phyloP scores from a whole-genome alignment of 2,888 invertebrate species.

The Nysson spinosus region DNA sequence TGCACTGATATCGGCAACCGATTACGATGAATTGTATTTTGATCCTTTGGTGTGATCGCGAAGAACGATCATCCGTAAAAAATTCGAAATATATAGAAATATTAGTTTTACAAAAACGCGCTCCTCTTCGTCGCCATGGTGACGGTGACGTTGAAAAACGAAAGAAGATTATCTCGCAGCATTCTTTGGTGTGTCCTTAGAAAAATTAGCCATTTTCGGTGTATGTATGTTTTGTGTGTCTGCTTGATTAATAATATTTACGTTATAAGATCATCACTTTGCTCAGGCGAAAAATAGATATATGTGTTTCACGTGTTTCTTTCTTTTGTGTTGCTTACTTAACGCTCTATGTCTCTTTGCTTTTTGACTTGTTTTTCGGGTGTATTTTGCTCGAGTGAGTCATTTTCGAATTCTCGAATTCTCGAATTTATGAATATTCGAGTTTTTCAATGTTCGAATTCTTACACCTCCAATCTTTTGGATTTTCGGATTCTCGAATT shows the following conservation, averaged over 20 bases:
- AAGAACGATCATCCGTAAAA: background rate
- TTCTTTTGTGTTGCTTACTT: slow-evolving; percentile 10
- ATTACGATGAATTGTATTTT: slow-evolving; percentile 43
- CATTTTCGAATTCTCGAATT: too few relatives aligned
- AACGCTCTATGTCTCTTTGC: slow-evolving; percentile 16
- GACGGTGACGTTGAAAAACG: slow-evolving; percentile 20
- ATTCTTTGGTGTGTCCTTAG: slow-evolving; percentile 41
- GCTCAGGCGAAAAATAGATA: slow-evolving; percentile 68
- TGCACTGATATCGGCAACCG: slow-evolving; percentile 27
- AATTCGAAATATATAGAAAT: slow-evolving; percentile 44
- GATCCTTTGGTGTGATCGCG: slow-evolving; percentile 31
- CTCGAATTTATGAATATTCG: too few relatives aligned
- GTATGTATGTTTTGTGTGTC: slow-evolving; percentile 26
- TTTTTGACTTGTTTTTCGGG: background rate
- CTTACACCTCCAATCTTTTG: too few relatives aligned
- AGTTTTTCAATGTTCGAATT: too few relatives aligned
- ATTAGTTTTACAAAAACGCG: slow-evolving; percentile 55
- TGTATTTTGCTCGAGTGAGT: too few relatives aligned
- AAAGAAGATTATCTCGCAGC: slow-evolving; percentile 29
- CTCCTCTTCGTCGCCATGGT: slow-evolving; percentile 24
- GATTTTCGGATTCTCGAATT: too few relatives aligned
- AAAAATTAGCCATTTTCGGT: slow-evolving; percentile 67
- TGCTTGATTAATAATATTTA: slow-evolving; percentile 49
- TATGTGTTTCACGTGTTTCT: slow-evolving; percentile 50
- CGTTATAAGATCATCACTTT: slow-evolving; percentile 55